phyloP scores from a whole-genome alignment of 1,140 invertebrate genomes.

The Lethrus apterus region DNA sequence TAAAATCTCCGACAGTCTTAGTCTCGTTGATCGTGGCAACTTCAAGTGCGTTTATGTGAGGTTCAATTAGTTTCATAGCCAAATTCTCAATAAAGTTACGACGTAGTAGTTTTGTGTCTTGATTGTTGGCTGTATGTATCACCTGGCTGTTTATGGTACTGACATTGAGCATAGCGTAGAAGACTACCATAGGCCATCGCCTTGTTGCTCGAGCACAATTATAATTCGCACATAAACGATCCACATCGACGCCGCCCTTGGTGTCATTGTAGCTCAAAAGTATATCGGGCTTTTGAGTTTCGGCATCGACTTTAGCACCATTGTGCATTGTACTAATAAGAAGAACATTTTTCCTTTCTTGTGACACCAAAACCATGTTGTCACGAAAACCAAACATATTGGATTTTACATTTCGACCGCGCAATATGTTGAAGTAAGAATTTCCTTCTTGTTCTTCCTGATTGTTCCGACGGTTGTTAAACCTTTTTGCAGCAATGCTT shows the following conservation, averaged over 20 bases:
- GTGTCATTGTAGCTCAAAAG: slow-evolving; percentile 40
- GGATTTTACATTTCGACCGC: slow-evolving; percentile 16
- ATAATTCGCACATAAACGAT: slow-evolving; percentile 15
- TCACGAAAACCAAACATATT: slow-evolving; percentile 31
- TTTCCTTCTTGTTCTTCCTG: background rate
- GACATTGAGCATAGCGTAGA: slow-evolving; percentile 14
- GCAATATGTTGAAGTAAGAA: slow-evolving; percentile 16
- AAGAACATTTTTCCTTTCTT: slow-evolving; percentile 32
- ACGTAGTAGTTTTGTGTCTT: background rate
- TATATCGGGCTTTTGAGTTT: slow-evolving; percentile 36
- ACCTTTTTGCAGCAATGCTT: background rate
- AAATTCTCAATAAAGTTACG: slow-evolving; percentile 14
- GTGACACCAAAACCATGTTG: slow-evolving; percentile 27
- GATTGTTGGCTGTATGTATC: background rate
- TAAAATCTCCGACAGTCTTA: background rate
- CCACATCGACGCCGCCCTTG: slow-evolving; percentile 36
- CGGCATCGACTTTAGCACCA: slow-evolving; percentile 18
- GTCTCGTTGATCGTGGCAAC: background rate
- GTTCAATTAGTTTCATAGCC: slow-evolving; percentile 21
- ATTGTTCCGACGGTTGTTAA: background rate
- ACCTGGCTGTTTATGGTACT: slow-evolving; percentile 8
- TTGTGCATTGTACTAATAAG: slow-evolving; percentile 33
- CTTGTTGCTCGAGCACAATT: slow-evolving; percentile 13
- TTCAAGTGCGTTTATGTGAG: background rate
- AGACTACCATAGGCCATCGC: slow-evolving; percentile 16